These are phyloP conservation scores for Chloroclysta siterata DNA, from an alignment of 2,888 invertebrate genomes.

Conservation along the genomic window DNA sequence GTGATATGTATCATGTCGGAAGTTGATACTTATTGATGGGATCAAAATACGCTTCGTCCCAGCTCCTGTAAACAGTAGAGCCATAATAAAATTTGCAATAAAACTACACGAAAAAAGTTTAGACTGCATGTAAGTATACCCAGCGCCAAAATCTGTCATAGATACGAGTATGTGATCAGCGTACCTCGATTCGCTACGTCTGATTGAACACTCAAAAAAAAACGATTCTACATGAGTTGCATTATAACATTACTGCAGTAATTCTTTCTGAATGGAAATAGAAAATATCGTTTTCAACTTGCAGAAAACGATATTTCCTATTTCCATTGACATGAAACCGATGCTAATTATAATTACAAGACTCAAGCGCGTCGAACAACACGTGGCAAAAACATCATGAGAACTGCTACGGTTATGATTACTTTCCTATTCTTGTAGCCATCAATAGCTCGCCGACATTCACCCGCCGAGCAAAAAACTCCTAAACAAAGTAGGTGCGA, in stretches of 20 bases:
- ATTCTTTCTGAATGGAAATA: not conserved
- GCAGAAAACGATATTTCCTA: constrained; percentile 55
- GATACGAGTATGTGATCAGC: constrained; percentile 7
- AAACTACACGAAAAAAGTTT: constrained; percentile 17
- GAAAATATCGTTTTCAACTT: no score
- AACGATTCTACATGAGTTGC: not conserved
- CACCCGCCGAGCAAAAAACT: constrained; percentile 53
- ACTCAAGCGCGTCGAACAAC: constrained; percentile 52
- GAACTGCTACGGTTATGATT: constrained; percentile 51
- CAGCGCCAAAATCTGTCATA: constrained; percentile 16
- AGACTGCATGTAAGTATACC: constrained; percentile 3
- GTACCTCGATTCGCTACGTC: constrained; percentile 3
- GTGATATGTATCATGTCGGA: constrained; percentile 29
- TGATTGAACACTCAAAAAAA: constrained; percentile 7
- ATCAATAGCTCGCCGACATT: constrained; percentile 51
- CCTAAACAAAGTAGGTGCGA: constrained; percentile 49
- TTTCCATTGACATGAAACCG: constrained; percentile 56
- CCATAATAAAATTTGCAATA: constrained; percentile 21
- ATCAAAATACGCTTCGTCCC: constrained; percentile 26
- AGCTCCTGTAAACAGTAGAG: constrained; percentile 15
- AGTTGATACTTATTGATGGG: constrained; percentile 28
- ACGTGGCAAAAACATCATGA: constrained; percentile 58
- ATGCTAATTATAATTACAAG: constrained; percentile 61
- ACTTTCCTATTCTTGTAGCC: constrained; percentile 46
- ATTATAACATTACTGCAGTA: constrained; percentile 1